phyloP scores from a whole-genome alignment of 2,888 invertebrate species.

The Cryptocheilus praepositus region DNA sequence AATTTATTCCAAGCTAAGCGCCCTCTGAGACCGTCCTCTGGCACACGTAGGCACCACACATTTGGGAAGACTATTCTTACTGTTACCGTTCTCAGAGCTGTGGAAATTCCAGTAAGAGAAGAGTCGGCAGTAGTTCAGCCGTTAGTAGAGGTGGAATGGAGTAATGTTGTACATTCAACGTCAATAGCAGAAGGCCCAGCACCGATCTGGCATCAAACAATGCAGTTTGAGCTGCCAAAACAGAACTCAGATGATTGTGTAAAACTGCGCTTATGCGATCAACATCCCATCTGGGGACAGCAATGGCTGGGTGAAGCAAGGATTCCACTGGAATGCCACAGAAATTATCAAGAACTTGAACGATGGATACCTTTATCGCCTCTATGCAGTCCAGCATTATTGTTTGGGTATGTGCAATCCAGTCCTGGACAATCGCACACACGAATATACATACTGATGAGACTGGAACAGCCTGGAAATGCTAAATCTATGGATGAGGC shows the following conservation, averaged over 20 bases:
- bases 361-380: constrained; percentile 69
- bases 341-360: constrained; percentile 69
- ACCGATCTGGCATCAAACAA: constrained; percentile 71
- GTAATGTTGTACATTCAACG: constrained; percentile 57
- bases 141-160: constrained; percentile 69
- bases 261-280: constrained; percentile 68
- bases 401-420: constrained; percentile 70
- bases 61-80: constrained; percentile 64
- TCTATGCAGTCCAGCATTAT: constrained; percentile 63
- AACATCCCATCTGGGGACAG: constrained; percentile 71
- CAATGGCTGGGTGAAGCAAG: constrained; percentile 71
- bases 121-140: constrained; percentile 70
- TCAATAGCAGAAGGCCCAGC: constrained; percentile 67
- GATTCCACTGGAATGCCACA: constrained; percentile 66
- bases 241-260: constrained; percentile 59
- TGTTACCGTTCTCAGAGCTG: constrained; percentile 66
- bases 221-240: constrained; percentile 66
- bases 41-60: constrained; percentile 47
- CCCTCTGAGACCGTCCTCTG: constrained; percentile 57
- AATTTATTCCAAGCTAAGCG: constrained; percentile 61
- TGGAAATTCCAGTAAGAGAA: constrained; percentile 71
- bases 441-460: constrained; percentile 69
- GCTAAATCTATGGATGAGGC: constrained; percentile 52
- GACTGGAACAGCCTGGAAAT: constrained; percentile 63
- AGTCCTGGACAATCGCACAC: constrained; percentile 68